Conservation (phyloP, 2,113 vertebrate species). For the Lanius collurio region DNA sequence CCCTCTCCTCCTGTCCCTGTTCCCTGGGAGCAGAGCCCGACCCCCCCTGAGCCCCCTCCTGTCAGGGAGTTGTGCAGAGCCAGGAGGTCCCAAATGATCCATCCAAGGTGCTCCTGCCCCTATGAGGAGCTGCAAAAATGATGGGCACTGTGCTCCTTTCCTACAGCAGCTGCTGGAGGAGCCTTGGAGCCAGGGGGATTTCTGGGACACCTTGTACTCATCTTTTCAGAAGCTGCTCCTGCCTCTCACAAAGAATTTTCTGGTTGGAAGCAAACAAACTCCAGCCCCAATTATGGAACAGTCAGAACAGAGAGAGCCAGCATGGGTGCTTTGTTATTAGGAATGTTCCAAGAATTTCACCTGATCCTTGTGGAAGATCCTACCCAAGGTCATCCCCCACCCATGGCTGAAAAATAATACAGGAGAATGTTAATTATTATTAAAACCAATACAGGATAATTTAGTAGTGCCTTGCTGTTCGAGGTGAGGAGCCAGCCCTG, state of each 20-base stretch:
- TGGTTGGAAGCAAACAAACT: neutral
- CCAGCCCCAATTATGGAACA: neutral
- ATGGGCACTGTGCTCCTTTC: neutral
- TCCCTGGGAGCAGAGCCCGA: neutral
- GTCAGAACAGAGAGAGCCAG: neutral
- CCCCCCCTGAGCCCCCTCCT: neutral
- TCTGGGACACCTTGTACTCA: neutral
- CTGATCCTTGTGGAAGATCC: neutral
- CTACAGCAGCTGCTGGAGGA: neutral
- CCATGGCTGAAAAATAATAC: neutral
- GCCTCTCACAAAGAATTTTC: neutral
- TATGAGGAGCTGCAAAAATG: neutral
- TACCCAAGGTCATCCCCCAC: neutral
- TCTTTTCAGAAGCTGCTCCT: neutral
- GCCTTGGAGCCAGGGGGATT: neutral
- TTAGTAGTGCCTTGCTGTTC: rapidly evolving
- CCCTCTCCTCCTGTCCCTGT: neutral
- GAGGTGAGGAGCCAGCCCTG: neutral
- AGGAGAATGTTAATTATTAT: neutral
- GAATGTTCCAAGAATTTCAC: neutral
- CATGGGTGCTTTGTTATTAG: neutral
- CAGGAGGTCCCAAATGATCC: neutral
- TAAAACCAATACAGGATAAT: too few relatives aligned
- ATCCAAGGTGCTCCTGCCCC: neutral
- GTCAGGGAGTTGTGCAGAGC: neutral